Evolutionary conservation across 2,113 vertebrate species (phyloP), one percentile per base, ranked within the genome.

Genomic region (Megaleporinus macrocephalus): DNA sequence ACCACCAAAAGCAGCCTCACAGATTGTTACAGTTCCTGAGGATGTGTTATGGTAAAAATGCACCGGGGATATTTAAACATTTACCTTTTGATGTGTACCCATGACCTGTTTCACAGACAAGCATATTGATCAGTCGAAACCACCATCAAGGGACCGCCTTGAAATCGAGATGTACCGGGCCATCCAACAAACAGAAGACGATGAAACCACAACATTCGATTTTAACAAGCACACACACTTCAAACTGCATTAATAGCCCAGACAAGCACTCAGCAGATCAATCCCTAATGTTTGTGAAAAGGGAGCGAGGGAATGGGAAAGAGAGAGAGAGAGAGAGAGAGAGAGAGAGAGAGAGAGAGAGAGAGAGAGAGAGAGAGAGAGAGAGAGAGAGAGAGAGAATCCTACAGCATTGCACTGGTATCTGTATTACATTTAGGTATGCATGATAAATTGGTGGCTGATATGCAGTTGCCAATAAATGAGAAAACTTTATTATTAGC

Each of bases 231-330:
- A 95, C 93, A 95, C 94, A 95, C 94, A 96, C 95, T 96, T 96
- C 97, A 96, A 97, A 95, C 93, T 91, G 91, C 93, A 95, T 95
- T 97, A 96, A 97, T 95, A 96, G 93, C 92, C 81, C 89, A 27
- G 81, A 49, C 61, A 44, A 90, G 89, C 92, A 95, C 95, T 96
- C 96, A 97, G 97, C 95, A 94, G 95, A 96, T 96, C 96, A 95
- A 95, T 96, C 96, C 94, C 93, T 93, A 96, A 93, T 94, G 95
- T 97, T 96, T 97, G 94, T 95, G 93, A 94, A 96, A 95, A 95
- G 93, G 93, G 89, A 92, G 95, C 93, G 93, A 94, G 93, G 94
- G 94, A 65, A 80, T 51, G 73, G 41, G 62, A 83, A 59, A 22
- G 76, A 82, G 68, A 80, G 79, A 80, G 78, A 87, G 74, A 79